Conservation (phyloP, 2,797 vertebrate species). For the Thaleichthys pacificus region DNA sequence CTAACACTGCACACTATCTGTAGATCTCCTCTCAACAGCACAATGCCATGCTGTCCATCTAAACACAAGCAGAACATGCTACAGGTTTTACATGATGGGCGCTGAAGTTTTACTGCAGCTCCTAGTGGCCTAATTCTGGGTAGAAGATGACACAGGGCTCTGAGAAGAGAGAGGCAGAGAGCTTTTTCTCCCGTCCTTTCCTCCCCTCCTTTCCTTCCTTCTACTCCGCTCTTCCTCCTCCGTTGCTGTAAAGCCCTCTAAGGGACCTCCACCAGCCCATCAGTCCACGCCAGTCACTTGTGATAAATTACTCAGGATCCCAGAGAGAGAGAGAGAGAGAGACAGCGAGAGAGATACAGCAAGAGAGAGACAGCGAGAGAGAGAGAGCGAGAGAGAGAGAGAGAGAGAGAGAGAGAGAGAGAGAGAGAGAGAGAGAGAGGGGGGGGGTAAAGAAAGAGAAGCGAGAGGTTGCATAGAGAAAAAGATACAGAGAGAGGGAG, state of each 20-base stretch:
- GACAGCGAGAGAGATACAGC: neutral
- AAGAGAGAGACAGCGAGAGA: constrained; percentile 25
- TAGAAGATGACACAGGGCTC: no score
- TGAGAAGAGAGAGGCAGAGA: no score
- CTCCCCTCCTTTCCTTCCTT: constrained; percentile 13
- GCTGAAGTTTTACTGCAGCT: no score
- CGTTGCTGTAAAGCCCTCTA: constrained; percentile 8
- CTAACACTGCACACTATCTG: neutral
- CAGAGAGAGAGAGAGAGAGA: constrained; percentile 4
- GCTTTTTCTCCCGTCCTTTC: neutral
- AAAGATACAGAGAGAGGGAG: constrained; percentile 1
- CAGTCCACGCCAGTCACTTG: constrained; percentile 28
- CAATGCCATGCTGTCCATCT: no score
- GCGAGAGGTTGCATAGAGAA: constrained; percentile 5
- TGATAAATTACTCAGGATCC: constrained; percentile 51
- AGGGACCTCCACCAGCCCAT: constrained; percentile 23
- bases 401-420: constrained; percentile 20
- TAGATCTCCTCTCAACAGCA: neutral
- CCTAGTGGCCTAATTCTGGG: no score
- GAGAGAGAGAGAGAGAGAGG: neutral
- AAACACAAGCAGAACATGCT: no score
- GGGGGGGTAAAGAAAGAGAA: neutral
- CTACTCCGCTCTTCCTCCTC: neutral
- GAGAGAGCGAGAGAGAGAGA: constrained; percentile 8
- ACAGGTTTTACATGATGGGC: no score